phyloP scores from a whole-genome alignment of 2,797 vertebrate species.

The Cynodonichthys magdalenae region DNA sequence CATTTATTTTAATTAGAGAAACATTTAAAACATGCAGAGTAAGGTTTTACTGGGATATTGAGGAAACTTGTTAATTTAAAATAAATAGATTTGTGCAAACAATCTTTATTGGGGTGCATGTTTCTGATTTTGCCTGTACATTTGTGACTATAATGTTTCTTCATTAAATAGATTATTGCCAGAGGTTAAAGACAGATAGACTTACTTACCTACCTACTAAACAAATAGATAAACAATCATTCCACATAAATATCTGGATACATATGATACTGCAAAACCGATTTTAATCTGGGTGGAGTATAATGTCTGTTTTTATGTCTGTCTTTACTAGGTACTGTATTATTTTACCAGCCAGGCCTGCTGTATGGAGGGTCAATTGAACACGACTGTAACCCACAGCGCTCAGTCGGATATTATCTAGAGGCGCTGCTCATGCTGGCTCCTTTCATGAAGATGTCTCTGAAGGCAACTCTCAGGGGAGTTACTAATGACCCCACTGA shows the following conservation, averaged over 20 bases:
- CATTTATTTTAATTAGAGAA: no score
- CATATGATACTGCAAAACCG: no score
- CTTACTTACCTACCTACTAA: no score
- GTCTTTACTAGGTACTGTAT: constrained; percentile 83
- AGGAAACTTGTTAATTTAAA: no score
- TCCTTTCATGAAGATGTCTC: constrained; percentile 92
- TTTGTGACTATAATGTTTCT: neutral
- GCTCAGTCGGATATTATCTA: constrained; percentile 92
- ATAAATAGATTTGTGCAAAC: no score
- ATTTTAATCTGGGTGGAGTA: no score
- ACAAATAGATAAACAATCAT: no score
- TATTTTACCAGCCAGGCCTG: constrained; percentile 94
- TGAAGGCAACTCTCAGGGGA: constrained; percentile 89
- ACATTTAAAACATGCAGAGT: no score
- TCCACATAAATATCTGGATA: no score
- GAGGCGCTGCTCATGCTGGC: constrained; percentile 93
- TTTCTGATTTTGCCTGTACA: neutral
- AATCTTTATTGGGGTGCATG: neutral
- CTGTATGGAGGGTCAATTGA: constrained; percentile 89
- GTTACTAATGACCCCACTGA: constrained; percentile 92
- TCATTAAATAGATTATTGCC: no score
- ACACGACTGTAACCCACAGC: constrained; percentile 90
- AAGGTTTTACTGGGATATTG: no score
- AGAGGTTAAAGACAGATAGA: no score
- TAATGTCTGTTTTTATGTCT: neutral